phyloP scores from a whole-genome alignment of 2,797 vertebrate species.

The Silurus aristotelis region DNA sequence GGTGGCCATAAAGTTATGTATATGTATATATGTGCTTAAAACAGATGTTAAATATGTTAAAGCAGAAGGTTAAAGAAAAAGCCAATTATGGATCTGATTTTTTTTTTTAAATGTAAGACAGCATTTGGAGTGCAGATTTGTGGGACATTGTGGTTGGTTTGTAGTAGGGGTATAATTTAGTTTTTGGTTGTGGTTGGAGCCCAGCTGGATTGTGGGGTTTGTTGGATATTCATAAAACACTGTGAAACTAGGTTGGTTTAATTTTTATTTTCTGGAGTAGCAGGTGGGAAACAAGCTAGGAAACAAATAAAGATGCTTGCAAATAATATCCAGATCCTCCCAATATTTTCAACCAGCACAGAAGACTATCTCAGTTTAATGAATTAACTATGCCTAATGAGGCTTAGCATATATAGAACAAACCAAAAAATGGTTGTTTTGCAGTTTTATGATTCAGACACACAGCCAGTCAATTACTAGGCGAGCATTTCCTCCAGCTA shows the following conservation, averaged over 20 bases:
- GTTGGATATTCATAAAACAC: neutral
- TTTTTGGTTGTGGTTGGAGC: conserved; percentile 8
- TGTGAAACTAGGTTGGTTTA: neutral
- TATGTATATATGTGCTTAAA: too few relatives aligned
- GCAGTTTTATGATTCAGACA: conserved; percentile 2
- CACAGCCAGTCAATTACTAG: neutral
- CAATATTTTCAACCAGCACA: neutral
- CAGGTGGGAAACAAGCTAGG: neutral
- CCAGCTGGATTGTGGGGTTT: neutral
- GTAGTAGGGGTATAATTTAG: neutral
- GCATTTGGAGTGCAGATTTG: conserved; percentile 58
- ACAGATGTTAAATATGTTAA: neutral
- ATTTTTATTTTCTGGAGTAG: neutral
- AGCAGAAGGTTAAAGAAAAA: neutral
- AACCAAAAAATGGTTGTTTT: conserved; percentile 7
- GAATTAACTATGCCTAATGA: neutral
- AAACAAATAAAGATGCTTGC: neutral
- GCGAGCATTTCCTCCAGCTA: neutral
- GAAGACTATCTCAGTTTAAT: neutral
- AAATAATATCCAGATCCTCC: neutral
- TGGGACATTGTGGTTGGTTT: conserved; percentile 29
- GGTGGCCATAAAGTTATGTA: too few relatives aligned
- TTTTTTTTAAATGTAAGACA: conserved; percentile 43
- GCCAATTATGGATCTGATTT: conserved; percentile 67
- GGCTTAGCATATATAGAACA: neutral